These are phyloP conservation scores for Alectoris magna DNA, from an alignment of 2,797 vertebrate genomes.

Conservation along the genomic window DNA sequence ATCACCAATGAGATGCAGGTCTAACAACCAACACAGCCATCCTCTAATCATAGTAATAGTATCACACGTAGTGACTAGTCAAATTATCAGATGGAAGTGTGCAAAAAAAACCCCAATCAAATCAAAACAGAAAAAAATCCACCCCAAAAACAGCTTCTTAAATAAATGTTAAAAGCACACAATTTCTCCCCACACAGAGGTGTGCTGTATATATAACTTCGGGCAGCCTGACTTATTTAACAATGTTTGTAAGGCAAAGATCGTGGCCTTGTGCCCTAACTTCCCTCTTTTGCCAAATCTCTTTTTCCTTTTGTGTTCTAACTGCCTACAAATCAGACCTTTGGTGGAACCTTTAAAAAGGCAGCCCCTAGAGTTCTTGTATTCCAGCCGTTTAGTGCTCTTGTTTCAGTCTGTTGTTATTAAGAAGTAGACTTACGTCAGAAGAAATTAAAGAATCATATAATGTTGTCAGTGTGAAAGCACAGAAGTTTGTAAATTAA, in stretches of 20 bases:
- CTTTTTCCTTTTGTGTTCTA: neutral
- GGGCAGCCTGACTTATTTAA: neutral
- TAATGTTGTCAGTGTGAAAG: neutral
- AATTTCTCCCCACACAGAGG: neutral
- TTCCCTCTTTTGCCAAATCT: neutral
- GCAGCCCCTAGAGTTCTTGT: neutral
- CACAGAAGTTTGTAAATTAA: neutral
- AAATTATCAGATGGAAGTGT: neutral
- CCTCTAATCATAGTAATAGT: neutral
- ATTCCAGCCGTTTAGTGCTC: neutral
- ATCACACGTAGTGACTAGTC: neutral
- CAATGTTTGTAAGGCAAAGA: neutral
- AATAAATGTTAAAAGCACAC: neutral
- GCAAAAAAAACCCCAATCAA: neutral
- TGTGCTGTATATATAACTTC: neutral
- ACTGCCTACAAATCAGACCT: neutral
- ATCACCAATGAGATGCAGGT: neutral
- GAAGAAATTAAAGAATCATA: neutral
- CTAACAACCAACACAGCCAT: neutral
- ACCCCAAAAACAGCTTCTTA: neutral
- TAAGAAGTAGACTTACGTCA: neutral
- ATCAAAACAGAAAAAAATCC: neutral
- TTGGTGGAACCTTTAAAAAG: neutral
- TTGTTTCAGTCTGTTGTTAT: neutral
- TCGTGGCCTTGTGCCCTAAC: neutral